Conservation (phyloP, 1,140 invertebrate species). For the Drosophila gunungcola region DNA sequence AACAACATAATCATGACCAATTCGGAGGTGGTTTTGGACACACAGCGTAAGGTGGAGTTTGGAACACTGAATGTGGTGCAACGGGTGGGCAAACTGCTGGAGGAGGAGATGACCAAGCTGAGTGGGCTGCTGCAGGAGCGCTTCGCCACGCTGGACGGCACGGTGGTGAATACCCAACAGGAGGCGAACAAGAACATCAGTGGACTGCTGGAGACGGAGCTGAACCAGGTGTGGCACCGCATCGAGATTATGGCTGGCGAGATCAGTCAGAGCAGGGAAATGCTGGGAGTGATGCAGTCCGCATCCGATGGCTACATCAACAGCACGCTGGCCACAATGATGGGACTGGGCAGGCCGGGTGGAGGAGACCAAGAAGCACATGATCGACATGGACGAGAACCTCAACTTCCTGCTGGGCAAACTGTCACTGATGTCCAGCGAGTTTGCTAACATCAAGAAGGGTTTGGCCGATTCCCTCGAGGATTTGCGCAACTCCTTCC, state of each 20-base stretch:
- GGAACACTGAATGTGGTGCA: constrained; percentile 93
- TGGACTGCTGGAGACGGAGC: constrained; percentile 91
- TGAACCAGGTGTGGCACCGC: constrained; percentile 94
- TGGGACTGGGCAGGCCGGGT: constrained; percentile 92
- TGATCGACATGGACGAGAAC: constrained; percentile 93
- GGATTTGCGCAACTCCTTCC: constrained; percentile 89
- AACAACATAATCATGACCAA: constrained; percentile 93
- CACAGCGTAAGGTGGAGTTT: constrained; percentile 93
- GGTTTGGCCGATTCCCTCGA: constrained; percentile 90
- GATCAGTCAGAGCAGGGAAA: constrained; percentile 90
- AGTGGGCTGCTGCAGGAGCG: constrained; percentile 88
- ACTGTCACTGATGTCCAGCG: constrained; percentile 92
- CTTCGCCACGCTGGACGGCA: constrained; percentile 89
- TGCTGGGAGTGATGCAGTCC: constrained; percentile 90
- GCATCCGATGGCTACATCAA: constrained; percentile 93
- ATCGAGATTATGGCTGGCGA: constrained; percentile 95
- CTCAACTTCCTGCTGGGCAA: constrained; percentile 93
- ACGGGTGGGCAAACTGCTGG: constrained; percentile 90
- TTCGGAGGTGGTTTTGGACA: constrained; percentile 93
- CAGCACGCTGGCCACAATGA: constrained; percentile 92
- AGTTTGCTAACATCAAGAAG: constrained; percentile 93
- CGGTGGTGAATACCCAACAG: constrained; percentile 91
- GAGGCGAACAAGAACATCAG: constrained; percentile 91
- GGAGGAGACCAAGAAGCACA: constrained; percentile 90
- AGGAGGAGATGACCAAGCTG: constrained; percentile 88